Evolutionary conservation across 2,113 vertebrate species (phyloP), one percentile per base, ranked within the genome.

Genomic region (Lepus europaeus): DNA sequence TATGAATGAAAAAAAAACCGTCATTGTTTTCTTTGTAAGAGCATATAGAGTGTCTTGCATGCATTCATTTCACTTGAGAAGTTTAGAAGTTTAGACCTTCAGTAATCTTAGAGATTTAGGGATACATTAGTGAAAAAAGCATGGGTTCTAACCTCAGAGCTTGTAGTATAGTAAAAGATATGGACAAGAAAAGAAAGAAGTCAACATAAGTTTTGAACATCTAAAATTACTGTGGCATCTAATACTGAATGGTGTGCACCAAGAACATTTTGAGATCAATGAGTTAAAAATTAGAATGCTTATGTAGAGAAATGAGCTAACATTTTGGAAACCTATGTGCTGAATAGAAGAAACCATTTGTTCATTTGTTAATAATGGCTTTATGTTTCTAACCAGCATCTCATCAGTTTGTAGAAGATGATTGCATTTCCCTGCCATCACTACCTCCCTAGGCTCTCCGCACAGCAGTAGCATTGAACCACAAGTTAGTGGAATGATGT

Each of bases 1-100:
- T 29, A 22, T n/a, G 8, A 16, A 83, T 5, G 61, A 4, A 70
- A 92, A 79, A 93, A 78, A 92, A 27, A 77, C 31, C 29, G 31
- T 79, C 36, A 33, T 72, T 77, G 72, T 74, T 77, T 89, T 81
- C 49, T 83, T 93, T 94, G 6, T 63, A 73, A 33, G 51, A 93
- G 36, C 2, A 70, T 5, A 53, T 3, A 59, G 5, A 22, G 1
- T 33, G 45, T 63, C 56, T 92, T 79, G 87, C 89, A 74, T 76
- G 2, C 16, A 66, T 85, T 91, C 19, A 12, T 22, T 90, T 94
- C 5, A 45, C 72, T 78, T 53, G 81, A 72, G 16, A 96, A 72
- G 16, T 39, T 33, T 16, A 81, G 63, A 45, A 33, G 72, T 25
- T 59, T 72, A 33, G 36, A 95, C 53, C 25, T 61, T 77, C 23